phyloP scores from a whole-genome alignment of 2,797 vertebrate species.

The Scarus forsteni region DNA sequence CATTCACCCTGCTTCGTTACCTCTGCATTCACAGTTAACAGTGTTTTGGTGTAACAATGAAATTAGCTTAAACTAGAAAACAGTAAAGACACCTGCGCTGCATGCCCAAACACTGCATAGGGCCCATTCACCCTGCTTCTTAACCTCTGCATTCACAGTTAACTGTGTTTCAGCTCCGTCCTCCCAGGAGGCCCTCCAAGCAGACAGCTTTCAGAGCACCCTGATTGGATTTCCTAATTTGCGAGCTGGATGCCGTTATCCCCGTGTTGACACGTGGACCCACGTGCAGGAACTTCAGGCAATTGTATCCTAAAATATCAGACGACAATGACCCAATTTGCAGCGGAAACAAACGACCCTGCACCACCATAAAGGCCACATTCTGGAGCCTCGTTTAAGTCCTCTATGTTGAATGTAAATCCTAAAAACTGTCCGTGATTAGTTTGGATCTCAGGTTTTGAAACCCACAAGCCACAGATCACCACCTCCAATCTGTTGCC shows the following conservation, averaged over 20 bases:
- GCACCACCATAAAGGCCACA: constrained; percentile 3
- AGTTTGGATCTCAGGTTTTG: constrained; percentile 1
- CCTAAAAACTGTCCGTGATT: constrained; percentile 8
- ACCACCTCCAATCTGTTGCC: constrained; percentile 34
- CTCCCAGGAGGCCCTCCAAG: constrained; percentile 44
- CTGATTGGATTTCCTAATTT: constrained; percentile 64
- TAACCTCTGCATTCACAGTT: constrained; percentile 55
- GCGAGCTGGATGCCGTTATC: constrained; percentile 21
- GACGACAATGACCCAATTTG: constrained; percentile 59
- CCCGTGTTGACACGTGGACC: constrained; percentile 36
- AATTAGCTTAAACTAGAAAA: too few relatives aligned
- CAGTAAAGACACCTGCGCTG: too few relatives aligned
- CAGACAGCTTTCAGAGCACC: constrained; percentile 46
- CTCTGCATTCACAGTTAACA: constrained; percentile 44
- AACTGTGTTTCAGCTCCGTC: constrained; percentile 29
- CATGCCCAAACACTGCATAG: too few relatives aligned
- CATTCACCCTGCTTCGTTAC: constrained; percentile 53
- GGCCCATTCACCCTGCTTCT: constrained; percentile 30
- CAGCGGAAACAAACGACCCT: constrained; percentile 6
- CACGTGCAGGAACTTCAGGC: constrained; percentile 51
- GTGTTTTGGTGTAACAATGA: constrained; percentile 2
- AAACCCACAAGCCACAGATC: neutral
- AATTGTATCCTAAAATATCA: constrained; percentile 61
- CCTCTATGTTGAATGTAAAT: neutral
- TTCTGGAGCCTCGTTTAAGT: neutral